Percentiles rank a stretch among this genome's conserved stretches.
Evolutionary conservation across 2,113 vertebrate genomes (phyloP).

Genomic region (Brachionichthys hirsutus): DNA sequence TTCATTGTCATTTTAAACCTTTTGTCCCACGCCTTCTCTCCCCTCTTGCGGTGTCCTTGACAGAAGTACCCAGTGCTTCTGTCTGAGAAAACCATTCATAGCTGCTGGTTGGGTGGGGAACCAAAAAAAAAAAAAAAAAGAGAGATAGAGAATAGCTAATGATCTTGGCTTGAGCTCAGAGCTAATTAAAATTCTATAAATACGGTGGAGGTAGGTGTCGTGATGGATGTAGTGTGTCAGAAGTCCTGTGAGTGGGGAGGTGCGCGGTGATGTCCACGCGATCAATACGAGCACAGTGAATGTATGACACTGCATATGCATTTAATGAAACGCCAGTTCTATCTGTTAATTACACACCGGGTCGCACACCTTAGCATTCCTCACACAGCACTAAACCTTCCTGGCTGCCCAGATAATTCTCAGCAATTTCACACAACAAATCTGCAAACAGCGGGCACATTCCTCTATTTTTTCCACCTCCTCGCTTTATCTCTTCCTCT

Average conservation of each 20-base stretch:
- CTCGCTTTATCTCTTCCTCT: slow-evolving; percentile 62
- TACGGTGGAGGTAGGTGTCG: slow-evolving; percentile 70
- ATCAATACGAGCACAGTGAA: slow-evolving; percentile 79
- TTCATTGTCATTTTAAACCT: slow-evolving; percentile 75
- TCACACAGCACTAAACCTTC: slow-evolving; percentile 62
- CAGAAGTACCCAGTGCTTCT: slow-evolving; percentile 53
- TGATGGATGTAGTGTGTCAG: slow-evolving; percentile 86
- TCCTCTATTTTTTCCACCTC: slow-evolving; percentile 49
- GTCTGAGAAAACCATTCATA: slow-evolving; percentile 49
- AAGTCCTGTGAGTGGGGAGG: slow-evolving; percentile 73
- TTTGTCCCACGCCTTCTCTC: slow-evolving; percentile 48
- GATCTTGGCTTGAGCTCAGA: slow-evolving; percentile 75
- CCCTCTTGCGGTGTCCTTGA: slow-evolving; percentile 63
- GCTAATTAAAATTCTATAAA: slow-evolving; percentile 91
- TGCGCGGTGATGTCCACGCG: slow-evolving; percentile 66
- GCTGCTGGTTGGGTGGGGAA: slow-evolving; percentile 57
- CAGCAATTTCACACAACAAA: slow-evolving; percentile 67
- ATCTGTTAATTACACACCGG: slow-evolving; percentile 84
- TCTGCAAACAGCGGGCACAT: slow-evolving; percentile 50
- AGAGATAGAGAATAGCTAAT: slow-evolving; percentile 75
- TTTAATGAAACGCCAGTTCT: slow-evolving; percentile 82
- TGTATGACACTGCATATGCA: slow-evolving; percentile 80
- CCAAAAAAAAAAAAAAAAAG: neutral
- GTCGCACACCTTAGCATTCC: slow-evolving; percentile 76
- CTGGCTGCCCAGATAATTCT: slow-evolving; percentile 72